Conservation (phyloP, 2,113 vertebrate genomes). For the Clarias batrachus region DNA sequence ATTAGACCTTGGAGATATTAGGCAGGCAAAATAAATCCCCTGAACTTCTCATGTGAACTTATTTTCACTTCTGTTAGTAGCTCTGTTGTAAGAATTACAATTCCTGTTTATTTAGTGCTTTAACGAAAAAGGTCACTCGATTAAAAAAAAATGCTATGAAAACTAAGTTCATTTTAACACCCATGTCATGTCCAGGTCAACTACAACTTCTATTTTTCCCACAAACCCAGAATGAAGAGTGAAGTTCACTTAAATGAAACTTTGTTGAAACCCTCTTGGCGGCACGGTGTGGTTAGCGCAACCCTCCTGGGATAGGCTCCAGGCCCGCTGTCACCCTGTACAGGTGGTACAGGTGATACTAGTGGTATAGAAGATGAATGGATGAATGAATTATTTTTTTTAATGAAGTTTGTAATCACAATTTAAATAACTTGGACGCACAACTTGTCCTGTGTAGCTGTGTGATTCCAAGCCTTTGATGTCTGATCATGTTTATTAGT, state of each 20-base stretch:
- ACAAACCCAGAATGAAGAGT: background rate
- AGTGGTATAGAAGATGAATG: too few relatives aligned
- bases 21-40: background rate
- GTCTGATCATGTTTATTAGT: background rate
- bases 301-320: too few relatives aligned
- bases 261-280: background rate
- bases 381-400: too few relatives aligned
- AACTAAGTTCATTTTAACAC: background rate
- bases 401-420: background rate
- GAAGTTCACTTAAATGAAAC: background rate
- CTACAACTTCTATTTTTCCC: background rate
- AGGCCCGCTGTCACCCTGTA: too few relatives aligned
- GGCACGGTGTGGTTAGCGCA: too few relatives aligned
- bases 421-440: background rate
- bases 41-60: background rate
- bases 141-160: background rate
- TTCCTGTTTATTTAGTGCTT: background rate
- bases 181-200: background rate
- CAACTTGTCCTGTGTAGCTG: background rate
- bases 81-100: background rate
- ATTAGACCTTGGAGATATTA: background rate
- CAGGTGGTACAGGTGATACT: too few relatives aligned
- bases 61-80: background rate
- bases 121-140: background rate
- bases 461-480: background rate